phyloP scores from a whole-genome alignment of 2,113 vertebrate species.

The Sebastes fasciatus region DNA sequence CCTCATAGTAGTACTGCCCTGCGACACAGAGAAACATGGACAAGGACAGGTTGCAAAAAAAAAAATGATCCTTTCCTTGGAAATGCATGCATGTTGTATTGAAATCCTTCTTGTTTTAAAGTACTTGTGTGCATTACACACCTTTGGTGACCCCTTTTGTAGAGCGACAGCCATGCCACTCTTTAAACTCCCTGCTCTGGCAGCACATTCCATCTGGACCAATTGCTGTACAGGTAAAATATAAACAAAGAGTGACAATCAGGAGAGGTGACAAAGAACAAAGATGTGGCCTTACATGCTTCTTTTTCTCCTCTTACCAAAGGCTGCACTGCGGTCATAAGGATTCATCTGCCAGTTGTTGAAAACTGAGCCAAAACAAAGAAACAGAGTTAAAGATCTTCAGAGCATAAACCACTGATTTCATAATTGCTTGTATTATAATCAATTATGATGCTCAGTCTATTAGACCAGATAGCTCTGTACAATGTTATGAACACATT shows the following conservation, averaged over 20 bases:
- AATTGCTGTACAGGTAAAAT: conserved; percentile 85
- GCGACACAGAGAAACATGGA: not conserved
- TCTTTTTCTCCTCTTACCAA: conserved; percentile 85
- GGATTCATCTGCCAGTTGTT: conserved; percentile 99
- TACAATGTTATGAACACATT: not conserved
- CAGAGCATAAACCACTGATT: not conserved
- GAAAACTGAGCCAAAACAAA: conserved; percentile 85
- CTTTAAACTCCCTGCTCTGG: conserved; percentile 98
- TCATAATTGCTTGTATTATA: not conserved
- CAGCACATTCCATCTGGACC: conserved; percentile 95
- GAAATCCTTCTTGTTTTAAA: not conserved
- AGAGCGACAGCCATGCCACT: conserved; percentile 97
- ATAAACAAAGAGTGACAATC: not conserved
- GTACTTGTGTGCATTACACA: conserved; percentile 50
- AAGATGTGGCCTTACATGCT: not conserved
- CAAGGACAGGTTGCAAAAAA: not conserved
- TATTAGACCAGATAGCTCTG: not conserved
- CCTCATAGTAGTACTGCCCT: conserved; percentile 96
- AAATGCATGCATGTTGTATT: not conserved
- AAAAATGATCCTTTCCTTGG: not conserved
- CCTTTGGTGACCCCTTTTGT: conserved; percentile 94
- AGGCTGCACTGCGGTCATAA: conserved; percentile 95
- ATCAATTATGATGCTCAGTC: not conserved
- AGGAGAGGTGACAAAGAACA: not conserved
- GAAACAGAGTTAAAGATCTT: not conserved